Evolutionary conservation across 2,888 invertebrate species (phyloP), one percentile per base, ranked within the genome.

Genomic region (Scaptomyza tumidula): DNA sequence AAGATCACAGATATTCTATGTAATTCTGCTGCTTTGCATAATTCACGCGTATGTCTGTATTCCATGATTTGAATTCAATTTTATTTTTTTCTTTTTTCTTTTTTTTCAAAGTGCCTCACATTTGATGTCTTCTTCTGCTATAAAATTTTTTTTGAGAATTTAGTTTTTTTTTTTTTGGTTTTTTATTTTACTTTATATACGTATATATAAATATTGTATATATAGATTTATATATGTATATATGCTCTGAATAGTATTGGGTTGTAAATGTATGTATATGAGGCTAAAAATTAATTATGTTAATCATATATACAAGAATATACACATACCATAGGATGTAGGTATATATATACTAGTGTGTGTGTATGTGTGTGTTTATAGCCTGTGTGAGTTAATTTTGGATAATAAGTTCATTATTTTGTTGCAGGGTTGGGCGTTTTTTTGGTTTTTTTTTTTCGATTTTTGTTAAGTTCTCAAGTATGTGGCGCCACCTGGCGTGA

Each of bases 1-100:
- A 91, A 91, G 92, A 91, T 92, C 92, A 92, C 92, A 92, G 92
- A 92, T 92, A 91, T 92, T 90, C 91, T 92, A 91, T 91, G 89
- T 91, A 88, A 88, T 81, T 86, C 87, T 84, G 85, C 85, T 84
- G 78, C 74, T 80, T 71, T 71, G 75, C 71, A 77, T 68, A 77
- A 76, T 75, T 76, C 72, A 76, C 63, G 77, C 76, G 76, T 75
- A 76, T 74, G 76, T 75, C 76, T 76, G 76, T 66, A 76, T 76
- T 76, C 60, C 56, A 76, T 71, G 63, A 75, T 75, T 68, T 78
- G 54, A 60, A 61, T 63, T 61, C 24, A 57, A 49, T 43, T 52
- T 55, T 48, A 24, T 44, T 55, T 46, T 48, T 63, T 54, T 49
- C 66, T 24, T 24, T 3, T 3, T 24, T 24, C 24, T 24, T 24